phyloP scores from a whole-genome alignment of 2,113 vertebrate genomes.

The Melanostigma gelatinosum region DNA sequence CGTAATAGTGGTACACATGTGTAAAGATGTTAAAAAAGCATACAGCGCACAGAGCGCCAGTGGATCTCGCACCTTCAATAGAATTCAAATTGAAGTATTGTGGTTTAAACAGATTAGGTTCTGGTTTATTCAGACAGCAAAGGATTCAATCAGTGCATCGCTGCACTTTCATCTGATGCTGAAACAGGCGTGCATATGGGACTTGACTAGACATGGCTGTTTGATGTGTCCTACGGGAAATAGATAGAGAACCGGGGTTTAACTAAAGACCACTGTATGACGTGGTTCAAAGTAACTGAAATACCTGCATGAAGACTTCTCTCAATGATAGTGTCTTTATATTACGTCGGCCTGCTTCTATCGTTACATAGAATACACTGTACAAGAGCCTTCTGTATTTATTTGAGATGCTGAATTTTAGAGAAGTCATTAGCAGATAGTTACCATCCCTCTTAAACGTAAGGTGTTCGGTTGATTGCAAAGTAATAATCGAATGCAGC shows the following conservation, averaged over 20 bases:
- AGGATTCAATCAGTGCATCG: conserved; percentile 48
- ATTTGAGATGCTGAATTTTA: not conserved
- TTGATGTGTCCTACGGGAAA: conserved; percentile 62
- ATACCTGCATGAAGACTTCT: conserved; percentile 1
- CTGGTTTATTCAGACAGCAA: conserved; percentile 49
- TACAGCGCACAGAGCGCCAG: not conserved
- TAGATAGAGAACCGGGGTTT: conserved; percentile 20
- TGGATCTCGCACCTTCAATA: conserved; percentile 17
- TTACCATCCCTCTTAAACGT: not conserved
- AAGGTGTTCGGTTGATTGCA: not conserved
- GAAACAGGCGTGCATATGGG: conserved; percentile 41
- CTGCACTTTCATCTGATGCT: conserved; percentile 57
- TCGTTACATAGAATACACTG: not conserved
- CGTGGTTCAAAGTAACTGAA: conserved; percentile 29
- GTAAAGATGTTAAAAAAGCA: conserved; percentile 14
- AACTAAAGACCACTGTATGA: conserved; percentile 35
- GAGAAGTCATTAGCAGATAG: not conserved
- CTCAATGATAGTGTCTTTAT: not conserved
- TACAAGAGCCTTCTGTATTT: not conserved
- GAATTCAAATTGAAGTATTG: conserved; percentile 45
- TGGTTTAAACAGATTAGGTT: conserved; percentile 36
- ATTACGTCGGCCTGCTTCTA: conserved; percentile 9
- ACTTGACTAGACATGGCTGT: conserved; percentile 51
- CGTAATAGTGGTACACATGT: conserved; percentile 11
- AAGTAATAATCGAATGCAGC: not conserved